Percentiles rank a stretch among this genome's conserved stretches.
These are phyloP conservation scores for Ophraella communa DNA, from an alignment of 2,888 invertebrate genomes.

Conservation along the genomic window DNA sequence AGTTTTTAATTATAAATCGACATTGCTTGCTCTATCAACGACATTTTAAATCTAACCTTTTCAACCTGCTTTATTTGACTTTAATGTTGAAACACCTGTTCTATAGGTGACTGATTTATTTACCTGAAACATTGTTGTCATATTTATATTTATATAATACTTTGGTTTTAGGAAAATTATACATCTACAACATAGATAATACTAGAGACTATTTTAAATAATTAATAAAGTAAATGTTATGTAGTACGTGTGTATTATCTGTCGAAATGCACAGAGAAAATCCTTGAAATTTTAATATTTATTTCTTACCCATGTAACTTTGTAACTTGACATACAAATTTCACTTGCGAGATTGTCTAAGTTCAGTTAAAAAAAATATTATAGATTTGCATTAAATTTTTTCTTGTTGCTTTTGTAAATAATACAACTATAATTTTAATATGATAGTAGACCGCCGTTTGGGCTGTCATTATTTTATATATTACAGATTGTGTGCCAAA, in stretches of 20 bases:
- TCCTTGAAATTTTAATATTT: background rate
- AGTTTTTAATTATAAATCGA: background rate
- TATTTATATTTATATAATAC: background rate
- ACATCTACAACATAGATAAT: too few species aligned
- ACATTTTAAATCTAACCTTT: background rate
- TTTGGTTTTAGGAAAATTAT: background rate
- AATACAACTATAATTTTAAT: too few species aligned
- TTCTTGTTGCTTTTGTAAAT: too few species aligned
- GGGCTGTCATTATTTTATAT: too few species aligned
- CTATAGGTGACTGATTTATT: background rate
- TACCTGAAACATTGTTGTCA: background rate
- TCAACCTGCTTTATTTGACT: background rate
- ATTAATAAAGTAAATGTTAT: too few species aligned
- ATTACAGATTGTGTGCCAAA: too few species aligned
- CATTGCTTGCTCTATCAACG: background rate
- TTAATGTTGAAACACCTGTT: background rate
- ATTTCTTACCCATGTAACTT: background rate
- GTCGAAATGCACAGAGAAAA: background rate
- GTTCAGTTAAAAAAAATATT: too few species aligned
- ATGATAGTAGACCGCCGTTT: too few species aligned
- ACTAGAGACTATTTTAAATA: too few species aligned
- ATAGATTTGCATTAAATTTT: too few species aligned
- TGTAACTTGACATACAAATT: background rate
- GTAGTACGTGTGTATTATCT: too few species aligned
- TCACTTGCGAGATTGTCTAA: too few species aligned